A percentile compares a stretch with the other conserved stretches of the same genome.
phyloP scores from a whole-genome alignment of 2,797 vertebrate species.

The Molossus alvarezi region DNA sequence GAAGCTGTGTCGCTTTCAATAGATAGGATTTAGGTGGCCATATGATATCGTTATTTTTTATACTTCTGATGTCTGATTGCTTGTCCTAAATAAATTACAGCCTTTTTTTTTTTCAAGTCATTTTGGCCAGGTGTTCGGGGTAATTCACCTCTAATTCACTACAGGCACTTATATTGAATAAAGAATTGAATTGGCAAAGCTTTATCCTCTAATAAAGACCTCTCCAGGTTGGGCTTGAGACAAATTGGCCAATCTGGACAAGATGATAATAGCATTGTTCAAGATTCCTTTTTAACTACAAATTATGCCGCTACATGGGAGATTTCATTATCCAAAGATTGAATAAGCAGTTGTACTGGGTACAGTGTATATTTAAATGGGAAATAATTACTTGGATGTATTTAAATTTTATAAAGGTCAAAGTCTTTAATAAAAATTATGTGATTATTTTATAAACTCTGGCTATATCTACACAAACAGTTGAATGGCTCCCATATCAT shows the following conservation, averaged over 20 bases:
- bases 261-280: slow-evolving; percentile 58
- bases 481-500: slow-evolving; percentile 11
- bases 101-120: slow-evolving; percentile 50
- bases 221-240: slow-evolving; percentile 53
- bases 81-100: slow-evolving; percentile 8
- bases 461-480: not conserved
- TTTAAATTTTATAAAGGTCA: slow-evolving; percentile 54
- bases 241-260: slow-evolving; percentile 50
- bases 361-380: slow-evolving; percentile 46
- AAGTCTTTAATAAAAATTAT: slow-evolving; percentile 64
- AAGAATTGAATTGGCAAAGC: slow-evolving; percentile 45
- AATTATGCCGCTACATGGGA: not conserved
- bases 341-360: slow-evolving; percentile 43
- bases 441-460: slow-evolving; percentile 59
- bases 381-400: slow-evolving; percentile 54
- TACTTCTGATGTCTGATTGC: not conserved
- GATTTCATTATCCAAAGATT: slow-evolving; percentile 59
- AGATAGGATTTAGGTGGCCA: not conserved
- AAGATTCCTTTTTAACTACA: slow-evolving; percentile 60
- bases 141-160: slow-evolving; percentile 67
- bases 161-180: slow-evolving; percentile 7
- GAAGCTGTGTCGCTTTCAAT: not conserved
- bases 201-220: slow-evolving; percentile 64
- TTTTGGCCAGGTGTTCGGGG: slow-evolving; percentile 55
- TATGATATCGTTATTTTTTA: not conserved